Conservation (phyloP, 1,140 invertebrate genomes). For the Harpegnathos saltator region DNA sequence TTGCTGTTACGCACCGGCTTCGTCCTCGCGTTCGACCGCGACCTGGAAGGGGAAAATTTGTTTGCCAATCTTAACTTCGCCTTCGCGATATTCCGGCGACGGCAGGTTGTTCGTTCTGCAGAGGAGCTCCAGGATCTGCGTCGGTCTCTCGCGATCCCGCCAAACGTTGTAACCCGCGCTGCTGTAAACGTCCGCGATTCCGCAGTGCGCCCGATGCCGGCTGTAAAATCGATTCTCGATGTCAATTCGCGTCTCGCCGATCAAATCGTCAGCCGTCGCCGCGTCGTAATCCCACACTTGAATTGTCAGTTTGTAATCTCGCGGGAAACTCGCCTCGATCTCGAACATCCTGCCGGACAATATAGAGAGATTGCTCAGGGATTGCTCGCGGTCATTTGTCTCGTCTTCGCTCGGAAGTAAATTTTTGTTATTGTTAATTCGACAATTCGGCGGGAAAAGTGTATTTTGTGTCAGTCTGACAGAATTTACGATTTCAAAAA, state of each 20-base stretch:
- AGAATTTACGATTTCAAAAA: too few relatives aligned
- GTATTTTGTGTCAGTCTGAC: too few relatives aligned
- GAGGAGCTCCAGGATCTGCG: conserved; percentile 90
- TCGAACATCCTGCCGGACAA: conserved; percentile 89
- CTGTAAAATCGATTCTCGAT: conserved; percentile 95
- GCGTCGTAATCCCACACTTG: conserved; percentile 92
- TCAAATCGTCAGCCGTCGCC: conserved; percentile 90
- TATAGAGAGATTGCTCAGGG: neutral
- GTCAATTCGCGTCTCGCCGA: conserved; percentile 94
- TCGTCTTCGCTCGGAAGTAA: too few relatives aligned
- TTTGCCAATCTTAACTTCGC: conserved; percentile 62
- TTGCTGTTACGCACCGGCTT: conserved; percentile 33
- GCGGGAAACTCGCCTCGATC: conserved; percentile 90
- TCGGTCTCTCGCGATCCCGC: conserved; percentile 92
- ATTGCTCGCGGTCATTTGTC: too few relatives aligned
- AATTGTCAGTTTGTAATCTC: conserved; percentile 91
- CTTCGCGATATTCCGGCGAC: conserved; percentile 82
- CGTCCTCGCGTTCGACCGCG: neutral
- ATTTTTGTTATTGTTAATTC: too few relatives aligned
- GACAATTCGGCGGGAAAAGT: too few relatives aligned
- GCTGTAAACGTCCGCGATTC: conserved; percentile 90
- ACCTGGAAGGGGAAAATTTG: conserved; percentile 47
- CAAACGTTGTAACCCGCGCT: conserved; percentile 91
- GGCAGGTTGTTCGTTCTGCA: conserved; percentile 89
- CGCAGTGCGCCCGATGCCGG: conserved; percentile 92